These are phyloP conservation scores for Entomyzon cyanotis DNA, from an alignment of 2,113 vertebrate species.

Conservation along the genomic window DNA sequence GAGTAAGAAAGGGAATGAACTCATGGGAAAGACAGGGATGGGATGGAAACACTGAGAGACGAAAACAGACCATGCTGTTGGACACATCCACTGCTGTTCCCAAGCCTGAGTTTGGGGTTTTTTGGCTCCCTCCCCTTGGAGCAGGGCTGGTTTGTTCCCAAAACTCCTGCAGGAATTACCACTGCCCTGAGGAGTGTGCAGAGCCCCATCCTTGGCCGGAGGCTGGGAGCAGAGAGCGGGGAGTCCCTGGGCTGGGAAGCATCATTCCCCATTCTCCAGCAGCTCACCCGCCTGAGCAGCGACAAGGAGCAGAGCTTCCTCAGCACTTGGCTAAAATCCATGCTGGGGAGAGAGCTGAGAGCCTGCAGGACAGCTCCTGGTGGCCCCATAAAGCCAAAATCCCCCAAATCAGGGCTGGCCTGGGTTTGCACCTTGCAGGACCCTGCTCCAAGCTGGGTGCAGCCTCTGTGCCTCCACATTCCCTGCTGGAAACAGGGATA, in stretches of 20 bases:
- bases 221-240: not conserved
- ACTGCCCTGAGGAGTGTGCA: not conserved
- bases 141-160: not conserved
- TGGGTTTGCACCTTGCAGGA: not conserved
- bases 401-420: not conserved
- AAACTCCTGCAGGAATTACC: conserved; percentile 1
- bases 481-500: not conserved
- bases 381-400: not conserved
- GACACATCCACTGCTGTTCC: not conserved
- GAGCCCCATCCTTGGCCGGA: not conserved
- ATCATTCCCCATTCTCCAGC: not conserved
- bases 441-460: not conserved
- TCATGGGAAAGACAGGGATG: not conserved
- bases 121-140: not conserved
- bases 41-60: not conserved
- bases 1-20: not conserved
- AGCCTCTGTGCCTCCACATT: rapidly evolving
- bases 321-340: conserved; percentile 6
- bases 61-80: not conserved
- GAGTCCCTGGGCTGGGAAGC: not conserved
- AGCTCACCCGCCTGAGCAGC: not conserved
- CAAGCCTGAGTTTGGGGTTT: not conserved
- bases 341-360: not conserved
- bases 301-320: not conserved
- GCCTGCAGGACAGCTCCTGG: not conserved